Conservation (phyloP, 2,797 vertebrate species). For the Euphonia xanthogaster region DNA sequence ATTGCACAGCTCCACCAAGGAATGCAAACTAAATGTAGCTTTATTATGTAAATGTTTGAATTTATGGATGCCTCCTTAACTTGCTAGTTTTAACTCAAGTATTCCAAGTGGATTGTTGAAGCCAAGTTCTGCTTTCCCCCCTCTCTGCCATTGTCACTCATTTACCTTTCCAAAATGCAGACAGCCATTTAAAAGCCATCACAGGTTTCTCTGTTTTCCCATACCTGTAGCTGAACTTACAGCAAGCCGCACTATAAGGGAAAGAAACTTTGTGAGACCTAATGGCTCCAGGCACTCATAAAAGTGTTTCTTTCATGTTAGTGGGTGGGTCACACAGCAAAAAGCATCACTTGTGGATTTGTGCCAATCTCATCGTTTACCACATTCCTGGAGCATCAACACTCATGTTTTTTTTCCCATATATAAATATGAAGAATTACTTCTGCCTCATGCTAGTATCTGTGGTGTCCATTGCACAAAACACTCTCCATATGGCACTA, state of each 20-base stretch:
- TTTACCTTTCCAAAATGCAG: not conserved
- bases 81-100: not conserved
- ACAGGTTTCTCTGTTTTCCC: not conserved
- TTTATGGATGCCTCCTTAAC: slow-evolving; percentile 2
- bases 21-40: not conserved
- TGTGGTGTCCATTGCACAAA: slow-evolving; percentile 44
- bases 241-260: not conserved
- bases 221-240: not conserved
- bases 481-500: slow-evolving; percentile 70
- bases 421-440: slow-evolving; percentile 59
- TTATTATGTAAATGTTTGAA: slow-evolving; percentile 11
- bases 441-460: slow-evolving; percentile 43
- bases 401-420: not conserved
- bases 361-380: not conserved
- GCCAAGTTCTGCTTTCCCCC: not conserved
- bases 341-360: not conserved
- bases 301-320: not conserved
- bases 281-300: not conserved
- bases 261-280: not conserved
- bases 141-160: not conserved
- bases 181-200: not conserved
- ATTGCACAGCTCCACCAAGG: not conserved
- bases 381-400: not conserved
- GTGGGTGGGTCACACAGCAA: not conserved
- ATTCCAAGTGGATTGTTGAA: not conserved